Conservation (phyloP, 2,797 vertebrate genomes). For the Agapornis canus region DNA sequence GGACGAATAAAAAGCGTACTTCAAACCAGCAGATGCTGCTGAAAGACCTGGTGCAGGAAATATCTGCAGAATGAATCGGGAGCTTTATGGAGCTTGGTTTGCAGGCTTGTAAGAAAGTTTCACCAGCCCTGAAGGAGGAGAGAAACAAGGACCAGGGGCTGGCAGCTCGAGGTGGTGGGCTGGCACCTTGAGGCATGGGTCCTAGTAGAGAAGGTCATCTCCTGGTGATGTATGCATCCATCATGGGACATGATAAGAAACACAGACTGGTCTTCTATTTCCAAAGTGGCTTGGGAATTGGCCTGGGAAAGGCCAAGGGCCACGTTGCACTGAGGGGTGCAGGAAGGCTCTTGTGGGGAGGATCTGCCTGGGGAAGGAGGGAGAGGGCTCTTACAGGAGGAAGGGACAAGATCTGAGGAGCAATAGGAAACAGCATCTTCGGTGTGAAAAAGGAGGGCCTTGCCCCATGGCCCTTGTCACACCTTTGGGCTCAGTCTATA, state of each 20-base stretch:
- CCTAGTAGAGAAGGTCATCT: rapidly evolving
- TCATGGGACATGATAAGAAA: neutral
- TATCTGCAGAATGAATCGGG: constrained; percentile 78
- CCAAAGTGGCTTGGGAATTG: neutral
- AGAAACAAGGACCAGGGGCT: neutral
- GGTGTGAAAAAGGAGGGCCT: rapidly evolving
- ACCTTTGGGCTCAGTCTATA: rapidly evolving
- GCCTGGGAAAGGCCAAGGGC: neutral
- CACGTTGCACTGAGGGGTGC: rapidly evolving
- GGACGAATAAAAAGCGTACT: constrained; percentile 78
- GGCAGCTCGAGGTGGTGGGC: neutral
- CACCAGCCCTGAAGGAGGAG: constrained; percentile 11
- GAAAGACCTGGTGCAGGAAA: constrained; percentile 79
- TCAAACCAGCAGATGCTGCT: constrained; percentile 82
- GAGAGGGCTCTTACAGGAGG: neutral
- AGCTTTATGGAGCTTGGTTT: constrained; percentile 70
- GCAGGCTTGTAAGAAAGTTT: constrained; percentile 69
- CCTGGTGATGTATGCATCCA: neutral
- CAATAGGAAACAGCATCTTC: neutral
- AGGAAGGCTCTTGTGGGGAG: neutral
- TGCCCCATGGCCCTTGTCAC: rapidly evolving
- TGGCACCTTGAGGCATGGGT: neutral
- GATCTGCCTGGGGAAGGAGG: neutral
- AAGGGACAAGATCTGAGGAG: neutral
- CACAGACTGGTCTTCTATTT: neutral